Base-by-base conservation (phyloP, 2,113 vertebrate genomes). In the Oryzias curvinotus region DNA sequence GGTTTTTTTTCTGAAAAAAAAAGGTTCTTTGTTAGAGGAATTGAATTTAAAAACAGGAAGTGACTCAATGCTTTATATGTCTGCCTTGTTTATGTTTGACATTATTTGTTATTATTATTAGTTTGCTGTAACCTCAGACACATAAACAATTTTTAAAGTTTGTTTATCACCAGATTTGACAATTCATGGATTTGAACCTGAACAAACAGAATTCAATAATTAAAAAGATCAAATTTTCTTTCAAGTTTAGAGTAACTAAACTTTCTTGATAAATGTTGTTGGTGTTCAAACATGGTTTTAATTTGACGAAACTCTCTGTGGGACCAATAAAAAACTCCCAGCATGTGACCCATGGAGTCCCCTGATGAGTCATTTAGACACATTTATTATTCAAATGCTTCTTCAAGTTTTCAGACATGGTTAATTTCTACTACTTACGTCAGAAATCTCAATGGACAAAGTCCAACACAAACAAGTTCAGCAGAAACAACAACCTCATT, bases 301-400 rank as follows among this genome's bases (percentile, higher is more conserved):
- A 44, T 15, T 30, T 44, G 36, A 16, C 50, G 57, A 58, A 52
- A 14, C 14, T 21, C 49, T 64, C 50, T 14, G 18, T 52, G 19
- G 19, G 50, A 4, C 51, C 2, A 36, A 2, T 23, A 18, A 7
- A 10, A 10, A 15, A 49, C 15, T 44, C 10, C 43, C 4, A 14
- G 8, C 14, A 30, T 18, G 16, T 14, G n/a, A 18, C 4, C 4
- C 21, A 30, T 30, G 28, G 6, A 4, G 7, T 68, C 65, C 28
- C 50, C 26, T 21, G 50, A 42, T n/a, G 15, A 41, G 18, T 60
- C 50, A 68, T 68, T 68, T 54, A 42, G 50, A 25, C 17, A 6
- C 65, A 68, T 68, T 41, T 60, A 60, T 41, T 41, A 60, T 68
- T 54, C 14, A 53, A 49, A 57, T 47, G 4, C 14, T n/a, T 30